Base-by-base conservation (phyloP, 1,140 invertebrate species). In the Drosophila jambulina region DNA sequence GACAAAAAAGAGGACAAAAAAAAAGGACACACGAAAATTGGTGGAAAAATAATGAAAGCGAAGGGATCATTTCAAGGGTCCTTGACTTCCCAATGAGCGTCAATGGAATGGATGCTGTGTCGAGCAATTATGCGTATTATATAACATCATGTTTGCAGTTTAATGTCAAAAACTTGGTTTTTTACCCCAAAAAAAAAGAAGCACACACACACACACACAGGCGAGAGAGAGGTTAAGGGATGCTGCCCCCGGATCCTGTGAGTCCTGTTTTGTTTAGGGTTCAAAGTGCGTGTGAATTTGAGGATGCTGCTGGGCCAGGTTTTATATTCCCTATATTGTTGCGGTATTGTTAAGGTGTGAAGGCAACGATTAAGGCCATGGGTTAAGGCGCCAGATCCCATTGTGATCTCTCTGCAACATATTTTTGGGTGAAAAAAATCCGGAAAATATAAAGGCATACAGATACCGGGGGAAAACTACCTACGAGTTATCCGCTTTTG, bases 31-130 rank as follows among this genome's bases (percentile, higher is more conserved):
- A 82, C 38, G 46, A 71, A 58, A 59, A 42, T 43, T 36, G 68
- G 42, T 45, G 63, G 49, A 45, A 29, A 46, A 68, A 74, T 48
- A 60, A 70, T 56, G 53, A 81, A 81, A 83, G 68, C 27, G 80
- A 80, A 75, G 71, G 82, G 86, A 91, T 91, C 80, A 91, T 91
- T 91, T 91, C 78, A 91, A 91, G 87, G 87, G 87, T 88, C 83
- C 87, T 91, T 91, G 87, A 91, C 87, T 91, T 75, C 72, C 48
- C 75, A 82, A 87, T 78, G 81, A 82, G 83, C 86, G 60, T 68
- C 80, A 87, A 88, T 87, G 85, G 27, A 51, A 78, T 76, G 72
- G 85, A 90, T 90, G 85, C 81, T 90, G 85, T 56, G 69, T 27
- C 62, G 56, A 78, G 71, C 87, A 91, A 91, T 91, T 91, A 91